Evolutionary conservation across 1,140 invertebrate species (phyloP), one percentile per base, ranked within the genome.

Genomic region (Musca vetustissima): DNA sequence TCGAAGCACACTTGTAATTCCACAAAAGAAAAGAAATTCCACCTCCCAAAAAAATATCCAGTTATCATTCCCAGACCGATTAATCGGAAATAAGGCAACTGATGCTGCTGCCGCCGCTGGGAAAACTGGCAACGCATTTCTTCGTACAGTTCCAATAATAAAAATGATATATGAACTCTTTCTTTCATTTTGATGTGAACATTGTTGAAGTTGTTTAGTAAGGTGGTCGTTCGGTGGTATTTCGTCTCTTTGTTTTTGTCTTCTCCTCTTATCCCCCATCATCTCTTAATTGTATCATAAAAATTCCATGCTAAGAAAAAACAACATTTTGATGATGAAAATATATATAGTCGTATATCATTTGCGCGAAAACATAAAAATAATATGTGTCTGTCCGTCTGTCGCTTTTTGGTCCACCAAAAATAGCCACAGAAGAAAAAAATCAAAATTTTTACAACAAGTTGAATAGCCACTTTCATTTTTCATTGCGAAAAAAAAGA

Each of bases 391-490:
- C 25, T 61, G 36, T 61, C n/a, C 21, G 57, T 61, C 32, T n/a
- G 14, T 61, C 36, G 32, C 21, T 36, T 3, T 43, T 36, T 43
- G 36, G 11, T 43, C 36, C 36, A 43, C 36, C 36, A 43, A 13
- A 43, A 13, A 4, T 11, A 43, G 11, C 36, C 36, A 43, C n/a
- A n/a, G n/a, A n/a, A n/a, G n/a, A n/a, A n/a, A n/a, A n/a, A n/a
- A n/a, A n/a, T n/a, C n/a, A 43, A 43, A 28, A 61, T 32, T 19
- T 9, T 4, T 28, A 28, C 57, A 61, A 61, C 57, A 61, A 61
- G 57, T 61, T 61, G 57, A 19, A 61, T 21, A 61, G 17, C 57
- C 57, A 61, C 57, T 61, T 61, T 61, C 57, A 61, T 61, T 61
- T 61, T 61, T 61, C 57, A 61, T 61, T 61, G 11, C 4, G 36